phyloP scores from a whole-genome alignment of 1,140 invertebrate species.

The Penaeus indicus region DNA sequence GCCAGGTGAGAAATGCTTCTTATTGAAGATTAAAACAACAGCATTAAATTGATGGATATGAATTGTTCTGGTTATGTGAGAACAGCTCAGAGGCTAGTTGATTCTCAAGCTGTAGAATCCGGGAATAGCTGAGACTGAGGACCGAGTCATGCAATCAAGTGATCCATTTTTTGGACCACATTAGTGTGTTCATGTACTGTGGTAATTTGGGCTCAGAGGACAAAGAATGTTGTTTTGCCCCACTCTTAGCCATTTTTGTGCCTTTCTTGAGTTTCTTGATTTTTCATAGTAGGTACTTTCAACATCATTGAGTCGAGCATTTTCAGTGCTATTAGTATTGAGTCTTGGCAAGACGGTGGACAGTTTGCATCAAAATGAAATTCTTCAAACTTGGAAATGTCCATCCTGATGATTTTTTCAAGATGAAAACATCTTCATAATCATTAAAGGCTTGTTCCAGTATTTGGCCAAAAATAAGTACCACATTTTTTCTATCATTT shows the following conservation, averaged over 20 bases:
- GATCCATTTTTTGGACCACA: conserved; percentile 4
- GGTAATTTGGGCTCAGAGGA: not conserved
- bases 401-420: conserved; percentile 31
- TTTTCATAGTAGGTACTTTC: conserved; percentile 26
- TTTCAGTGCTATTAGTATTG: conserved; percentile 31
- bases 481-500: conserved; percentile 33
- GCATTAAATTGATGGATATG: conserved; percentile 35
- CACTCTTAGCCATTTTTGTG: conserved; percentile 11
- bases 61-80: conserved; percentile 11
- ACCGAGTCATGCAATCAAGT: not conserved
- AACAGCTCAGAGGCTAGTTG: conserved; percentile 9
- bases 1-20: not conserved
- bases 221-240: conserved; percentile 28
- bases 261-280: conserved; percentile 17
- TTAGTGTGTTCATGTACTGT: not conserved
- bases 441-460: conserved; percentile 23
- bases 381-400: conserved; percentile 13
- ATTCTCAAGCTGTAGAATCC: conserved; percentile 40
- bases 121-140: conserved; percentile 25
- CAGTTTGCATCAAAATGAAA: conserved; percentile 9
- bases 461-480: conserved; percentile 36
- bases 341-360: conserved; percentile 23
- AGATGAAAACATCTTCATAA: conserved; percentile 41
- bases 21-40: conserved; percentile 33
- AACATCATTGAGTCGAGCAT: conserved; percentile 37